Evolutionary conservation across 2,113 vertebrate genomes (phyloP).

Genomic region (Pelvicachromis taeniatus): DNA sequence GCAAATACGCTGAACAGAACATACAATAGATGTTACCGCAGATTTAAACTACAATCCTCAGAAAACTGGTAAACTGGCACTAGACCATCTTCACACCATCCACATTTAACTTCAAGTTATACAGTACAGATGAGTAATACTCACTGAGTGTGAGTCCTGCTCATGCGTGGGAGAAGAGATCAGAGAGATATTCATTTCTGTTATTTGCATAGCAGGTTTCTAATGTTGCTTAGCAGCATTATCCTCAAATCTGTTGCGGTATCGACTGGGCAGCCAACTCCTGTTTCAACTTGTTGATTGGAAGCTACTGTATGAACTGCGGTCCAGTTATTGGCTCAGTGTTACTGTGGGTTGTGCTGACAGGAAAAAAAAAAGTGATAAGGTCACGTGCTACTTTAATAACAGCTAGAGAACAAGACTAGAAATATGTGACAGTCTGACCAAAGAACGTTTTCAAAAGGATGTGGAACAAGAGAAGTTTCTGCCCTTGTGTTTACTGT

Average conservation of each 20-base stretch:
- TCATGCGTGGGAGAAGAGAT: not conserved
- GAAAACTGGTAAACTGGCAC: not conserved
- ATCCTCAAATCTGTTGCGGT: not conserved
- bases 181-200: not conserved
- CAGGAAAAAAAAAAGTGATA: not conserved
- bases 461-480: not conserved
- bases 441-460: not conserved
- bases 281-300: not conserved
- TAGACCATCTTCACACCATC: not conserved
- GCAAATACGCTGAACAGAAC: not conserved
- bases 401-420: not conserved
- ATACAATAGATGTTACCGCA: not conserved
- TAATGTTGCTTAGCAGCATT: constrained; percentile 24
- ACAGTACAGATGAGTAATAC: not conserved
- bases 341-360: not conserved
- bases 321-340: not conserved
- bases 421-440: constrained; percentile 2
- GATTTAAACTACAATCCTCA: not conserved
- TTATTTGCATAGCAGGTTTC: not conserved
- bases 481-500: constrained; percentile 10
- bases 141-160: not conserved
- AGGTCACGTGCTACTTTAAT: not conserved
- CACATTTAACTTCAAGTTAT: not conserved
- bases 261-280: not conserved
- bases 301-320: not conserved